Conservation (phyloP, 2,113 vertebrate species). For the Vulpes lagopus region DNA sequence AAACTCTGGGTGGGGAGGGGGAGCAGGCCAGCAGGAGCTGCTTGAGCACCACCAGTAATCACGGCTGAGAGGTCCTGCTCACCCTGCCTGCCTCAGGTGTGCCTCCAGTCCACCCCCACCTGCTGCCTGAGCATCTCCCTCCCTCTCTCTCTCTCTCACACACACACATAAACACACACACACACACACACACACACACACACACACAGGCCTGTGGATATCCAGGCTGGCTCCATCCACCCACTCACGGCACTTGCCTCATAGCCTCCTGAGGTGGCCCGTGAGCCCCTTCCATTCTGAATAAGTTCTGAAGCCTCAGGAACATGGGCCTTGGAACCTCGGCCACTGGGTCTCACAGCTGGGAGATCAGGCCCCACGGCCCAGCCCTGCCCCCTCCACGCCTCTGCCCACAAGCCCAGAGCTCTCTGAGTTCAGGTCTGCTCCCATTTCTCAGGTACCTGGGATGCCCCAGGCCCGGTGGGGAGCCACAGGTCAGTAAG, state of each 20-base stretch:
- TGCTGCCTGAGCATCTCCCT: rapidly evolving
- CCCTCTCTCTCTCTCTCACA: background rate
- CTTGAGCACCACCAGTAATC: background rate
- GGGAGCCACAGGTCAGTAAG: background rate
- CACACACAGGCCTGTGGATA: rapidly evolving
- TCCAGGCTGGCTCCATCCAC: background rate
- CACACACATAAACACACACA: too few species aligned
- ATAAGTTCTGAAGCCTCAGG: background rate
- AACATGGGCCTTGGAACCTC: background rate
- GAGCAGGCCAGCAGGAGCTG: background rate
- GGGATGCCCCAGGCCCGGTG: background rate
- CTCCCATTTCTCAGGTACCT: background rate
- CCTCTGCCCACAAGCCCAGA: background rate
- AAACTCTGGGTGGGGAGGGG: rapidly evolving
- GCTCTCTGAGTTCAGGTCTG: rapidly evolving
- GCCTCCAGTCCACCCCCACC: background rate
- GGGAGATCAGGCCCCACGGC: background rate
- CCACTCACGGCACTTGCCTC: too few species aligned
- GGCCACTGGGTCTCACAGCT: background rate
- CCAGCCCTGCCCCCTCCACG: background rate
- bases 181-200: background rate
- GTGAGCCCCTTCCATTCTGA: background rate
- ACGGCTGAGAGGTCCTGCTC: rapidly evolving
- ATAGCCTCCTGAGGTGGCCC: background rate
- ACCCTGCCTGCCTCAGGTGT: background rate